Base-by-base conservation (phyloP, 2,797 vertebrate species). In the Sparidentex hasta region DNA sequence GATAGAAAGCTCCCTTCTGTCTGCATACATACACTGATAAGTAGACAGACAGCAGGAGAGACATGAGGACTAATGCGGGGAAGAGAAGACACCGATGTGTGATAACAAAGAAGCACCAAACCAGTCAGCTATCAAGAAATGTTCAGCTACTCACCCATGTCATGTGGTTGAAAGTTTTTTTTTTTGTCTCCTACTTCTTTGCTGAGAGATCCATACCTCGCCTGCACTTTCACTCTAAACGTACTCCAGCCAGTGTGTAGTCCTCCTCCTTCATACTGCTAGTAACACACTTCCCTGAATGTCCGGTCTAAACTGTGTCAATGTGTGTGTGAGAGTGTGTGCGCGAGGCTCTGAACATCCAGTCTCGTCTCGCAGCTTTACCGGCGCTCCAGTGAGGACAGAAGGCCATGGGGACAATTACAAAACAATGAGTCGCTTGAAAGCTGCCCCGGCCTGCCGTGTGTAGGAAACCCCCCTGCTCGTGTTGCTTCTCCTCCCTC, bases 391-490 rank as follows among this genome's bases (percentile, higher is more conserved):
- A 57, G 27, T 43, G 76, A 78, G 86, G 78, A 90, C 88, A 86
- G 72, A 86, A 89, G 88, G 92, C 91, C 90, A 88, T 73, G 63
- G 88, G 90, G 91, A 93, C 91, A 93, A 93, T 94, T 94, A 95
- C 93, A 94, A 95, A 94, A 95, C 91, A 92, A 92, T 85, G 80
- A 84, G 93, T 92, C 86, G n/a, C 47, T 94, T 38, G 84, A 89
- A 88, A 93, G 82, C 74, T 43, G 48, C 78, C 84, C n/a, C 7
- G 1, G 59, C 20, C 51, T 11, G 71, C 4, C 50, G 90, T 11
- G 17, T 14, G 88, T 89, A 64, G 81, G 46, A 57, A 77, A 2
- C 73, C 86, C 75, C 85, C 89, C 64, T n/a, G 0, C 65, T 44
- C 14, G 44, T 4, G 27, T 62, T 3, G 46, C 73, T 71, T 54